Evolutionary conservation across 2,797 vertebrate genomes (phyloP), one percentile per base, ranked within the genome.

Genomic region (Gorsachius magnificus): DNA sequence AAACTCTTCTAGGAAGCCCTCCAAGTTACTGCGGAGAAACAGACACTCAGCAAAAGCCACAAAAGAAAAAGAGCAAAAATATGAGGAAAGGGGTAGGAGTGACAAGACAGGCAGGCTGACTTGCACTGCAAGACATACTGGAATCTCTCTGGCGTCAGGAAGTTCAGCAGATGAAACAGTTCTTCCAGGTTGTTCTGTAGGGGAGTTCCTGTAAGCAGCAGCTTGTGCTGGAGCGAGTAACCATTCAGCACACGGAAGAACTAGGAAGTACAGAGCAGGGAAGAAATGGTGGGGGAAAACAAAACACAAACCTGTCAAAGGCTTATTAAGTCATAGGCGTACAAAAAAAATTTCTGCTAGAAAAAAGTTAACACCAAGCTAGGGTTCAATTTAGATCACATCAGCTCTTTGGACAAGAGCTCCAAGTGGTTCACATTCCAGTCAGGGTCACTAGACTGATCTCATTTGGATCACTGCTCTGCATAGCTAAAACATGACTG

Each of bases 181-280:
- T 99, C 99, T 93, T 99, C 99, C 68, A 99, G 97, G 97, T 99
- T 99, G 97, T 99, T 99, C 97, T 99, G 99, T 80, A 99, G 97
- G 11, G 99, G 99, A 53, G 99, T 99, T 68, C 99, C 99, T 4
- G 99, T 99, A 90, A 99, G 98, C 89, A 99, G 98, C 91, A 99
- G 98, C 96, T 99, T 99, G 97, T 99, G 99, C 97, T 99, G 99
- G 80, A 99, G 98, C 5, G 99, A 99, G 95, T 99, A 99, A 96
- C 99, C 99, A 72, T 99, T 99, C 94, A 99, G 97, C 71, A 99
- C 98, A 77, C 99, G 97, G 97, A 99, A 99, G 97, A 99, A 99
- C 99, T 99, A 83, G 38, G 12, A 71, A 89, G 78, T 33, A 86
- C 28, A 85, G 9, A 96, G 36, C 31, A 79, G 13, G 35, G 38